phyloP scores from a whole-genome alignment of 2,113 vertebrate genomes.

The Micromys minutus region DNA sequence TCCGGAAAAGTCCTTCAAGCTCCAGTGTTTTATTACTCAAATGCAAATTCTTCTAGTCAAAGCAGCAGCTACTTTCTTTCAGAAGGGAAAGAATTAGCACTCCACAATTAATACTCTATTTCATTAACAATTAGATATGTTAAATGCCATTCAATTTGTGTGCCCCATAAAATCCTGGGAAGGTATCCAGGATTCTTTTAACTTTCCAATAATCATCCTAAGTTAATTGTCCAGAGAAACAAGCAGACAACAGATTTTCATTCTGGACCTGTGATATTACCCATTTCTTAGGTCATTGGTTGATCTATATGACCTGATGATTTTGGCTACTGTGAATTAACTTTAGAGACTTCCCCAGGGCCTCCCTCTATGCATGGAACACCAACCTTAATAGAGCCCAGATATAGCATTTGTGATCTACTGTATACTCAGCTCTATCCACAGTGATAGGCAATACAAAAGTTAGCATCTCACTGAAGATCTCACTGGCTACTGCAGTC shows the following conservation, averaged over 20 bases:
- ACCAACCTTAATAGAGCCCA: neutral
- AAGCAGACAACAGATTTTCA: constrained; percentile 47
- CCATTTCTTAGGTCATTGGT: constrained; percentile 1
- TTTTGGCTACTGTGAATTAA: neutral
- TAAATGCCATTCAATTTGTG: constrained; percentile 73
- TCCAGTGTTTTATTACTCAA: constrained; percentile 44
- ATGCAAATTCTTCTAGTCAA: constrained; percentile 54
- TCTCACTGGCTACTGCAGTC: fast-evolving
- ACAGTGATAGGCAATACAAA: neutral
- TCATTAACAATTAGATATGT: constrained; percentile 77
- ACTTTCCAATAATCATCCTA: constrained; percentile 66
- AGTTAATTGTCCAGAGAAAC: constrained; percentile 60
- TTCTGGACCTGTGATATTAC: constrained; percentile 60
- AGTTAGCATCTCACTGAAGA: neutral
- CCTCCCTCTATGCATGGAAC: neutral
- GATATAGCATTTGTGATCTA: neutral
- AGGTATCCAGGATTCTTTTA: constrained; percentile 53
- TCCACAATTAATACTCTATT: constrained; percentile 75
- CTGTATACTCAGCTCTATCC: too few relatives aligned
- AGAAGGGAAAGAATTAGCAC: constrained; percentile 73
- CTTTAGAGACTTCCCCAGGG: neutral
- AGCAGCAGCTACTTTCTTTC: constrained; percentile 56
- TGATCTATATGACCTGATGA: neutral
- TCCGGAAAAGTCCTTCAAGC: constrained; percentile 49
- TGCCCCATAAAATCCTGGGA: constrained; percentile 63